Percentiles rank a stretch among this genome's conserved stretches.
Conservation (phyloP, 2,888 invertebrate genomes). For the Tinea pellionella region DNA sequence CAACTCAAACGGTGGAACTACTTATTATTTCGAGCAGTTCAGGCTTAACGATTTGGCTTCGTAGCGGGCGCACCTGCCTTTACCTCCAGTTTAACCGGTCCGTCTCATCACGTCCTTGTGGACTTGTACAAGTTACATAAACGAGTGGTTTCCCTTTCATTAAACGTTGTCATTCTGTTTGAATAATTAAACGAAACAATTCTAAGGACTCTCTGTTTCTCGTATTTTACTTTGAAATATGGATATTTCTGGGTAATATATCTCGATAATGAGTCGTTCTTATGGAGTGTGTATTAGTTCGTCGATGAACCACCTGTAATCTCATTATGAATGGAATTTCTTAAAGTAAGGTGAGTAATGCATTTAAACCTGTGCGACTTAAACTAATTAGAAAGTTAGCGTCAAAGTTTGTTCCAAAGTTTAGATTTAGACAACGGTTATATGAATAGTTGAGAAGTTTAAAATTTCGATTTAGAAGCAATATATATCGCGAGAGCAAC, state of each 20-base stretch:
- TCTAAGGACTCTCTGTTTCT: neutral
- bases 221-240: neutral
- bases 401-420: neutral
- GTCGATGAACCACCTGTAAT: neutral
- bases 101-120: neutral
- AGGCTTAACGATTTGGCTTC: slow-evolving; percentile 56
- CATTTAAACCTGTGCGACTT: neutral
- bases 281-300: neutral
- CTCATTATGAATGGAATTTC: neutral
- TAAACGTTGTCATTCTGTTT: slow-evolving; percentile 2
- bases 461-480: neutral
- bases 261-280: neutral
- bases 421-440: slow-evolving; percentile 8
- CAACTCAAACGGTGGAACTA: slow-evolving; percentile 61
- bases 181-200: slow-evolving; percentile 3
- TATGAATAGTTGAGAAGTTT: slow-evolving; percentile 13
- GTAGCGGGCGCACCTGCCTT: slow-evolving; percentile 13
- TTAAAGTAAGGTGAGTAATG: slow-evolving; percentile 20
- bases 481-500: neutral
- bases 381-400: slow-evolving; percentile 12
- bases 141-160: slow-evolving; percentile 5
- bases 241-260: neutral
- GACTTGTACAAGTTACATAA: neutral
- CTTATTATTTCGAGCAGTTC: slow-evolving; percentile 63
- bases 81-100: neutral